Evolutionary conservation across 2,113 vertebrate genomes (phyloP).

Genomic region (Phaethornis superciliosus): DNA sequence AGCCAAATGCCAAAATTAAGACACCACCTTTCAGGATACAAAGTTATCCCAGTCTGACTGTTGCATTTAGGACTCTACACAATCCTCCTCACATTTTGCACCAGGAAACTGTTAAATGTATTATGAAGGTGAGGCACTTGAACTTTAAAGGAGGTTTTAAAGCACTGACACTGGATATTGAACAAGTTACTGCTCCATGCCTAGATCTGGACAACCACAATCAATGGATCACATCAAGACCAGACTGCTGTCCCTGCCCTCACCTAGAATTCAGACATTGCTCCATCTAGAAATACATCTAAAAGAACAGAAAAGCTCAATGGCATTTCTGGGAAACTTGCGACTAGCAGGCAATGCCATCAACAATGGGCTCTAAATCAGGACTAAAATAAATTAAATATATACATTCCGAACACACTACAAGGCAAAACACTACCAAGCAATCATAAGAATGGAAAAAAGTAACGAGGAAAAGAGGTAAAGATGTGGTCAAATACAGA

Average conservation of each 20-base stretch:
- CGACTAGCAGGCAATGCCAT: neutral
- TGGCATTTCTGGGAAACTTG: neutral
- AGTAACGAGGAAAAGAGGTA: neutral
- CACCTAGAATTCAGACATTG: neutral
- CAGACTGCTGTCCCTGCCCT: neutral
- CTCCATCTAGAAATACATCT: neutral
- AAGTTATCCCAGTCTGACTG: neutral
- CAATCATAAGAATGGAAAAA: neutral
- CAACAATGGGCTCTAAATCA: neutral
- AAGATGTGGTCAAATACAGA: neutral
- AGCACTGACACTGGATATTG: neutral
- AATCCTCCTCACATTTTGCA: neutral
- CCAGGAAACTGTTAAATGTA: neutral
- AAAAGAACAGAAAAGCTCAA: neutral
- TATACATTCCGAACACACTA: neutral
- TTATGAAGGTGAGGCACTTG: neutral
- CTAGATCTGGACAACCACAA: neutral
- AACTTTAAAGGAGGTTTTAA: neutral
- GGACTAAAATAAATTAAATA: neutral
- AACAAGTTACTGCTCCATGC: neutral
- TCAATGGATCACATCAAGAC: neutral
- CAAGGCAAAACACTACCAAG: neutral
- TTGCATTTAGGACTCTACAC: neutral
- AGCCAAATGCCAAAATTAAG: neutral
- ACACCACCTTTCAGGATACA: neutral